Conservation (phyloP, 92 coral and sea anemone species). For the Meandrina meandrites region DNA sequence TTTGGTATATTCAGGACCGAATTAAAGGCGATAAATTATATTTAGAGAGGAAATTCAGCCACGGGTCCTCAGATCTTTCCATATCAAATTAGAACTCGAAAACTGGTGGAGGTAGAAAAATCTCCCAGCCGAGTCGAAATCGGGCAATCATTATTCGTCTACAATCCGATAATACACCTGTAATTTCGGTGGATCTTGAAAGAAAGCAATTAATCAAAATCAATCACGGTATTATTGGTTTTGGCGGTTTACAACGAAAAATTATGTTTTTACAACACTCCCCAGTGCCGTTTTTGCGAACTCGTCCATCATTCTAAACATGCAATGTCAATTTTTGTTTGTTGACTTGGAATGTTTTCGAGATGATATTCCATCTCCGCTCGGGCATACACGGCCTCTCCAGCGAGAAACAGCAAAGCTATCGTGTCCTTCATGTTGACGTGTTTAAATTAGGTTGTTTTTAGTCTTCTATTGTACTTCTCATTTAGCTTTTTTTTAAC, state of each 20-base stretch:
- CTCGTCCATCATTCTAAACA: not conserved
- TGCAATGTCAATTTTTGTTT: not conserved
- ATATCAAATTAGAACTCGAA: too few species aligned
- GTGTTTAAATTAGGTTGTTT: not conserved
- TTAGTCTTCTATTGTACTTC: not conserved
- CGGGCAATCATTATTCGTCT: too few species aligned
- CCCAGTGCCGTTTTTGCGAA: not conserved
- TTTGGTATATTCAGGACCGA: too few species aligned
- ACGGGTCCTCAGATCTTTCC: too few species aligned
- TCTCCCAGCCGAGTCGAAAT: not conserved
- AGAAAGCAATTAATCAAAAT: not conserved
- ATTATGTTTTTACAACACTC: not conserved
- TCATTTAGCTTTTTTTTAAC: not conserved
- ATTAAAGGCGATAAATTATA: too few species aligned
- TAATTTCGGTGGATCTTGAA: not conserved
- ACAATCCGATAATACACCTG: not conserved
- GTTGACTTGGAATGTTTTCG: not conserved
- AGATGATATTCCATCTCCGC: conserved; percentile 29
- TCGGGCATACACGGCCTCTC: not conserved
- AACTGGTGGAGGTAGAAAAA: too few species aligned
- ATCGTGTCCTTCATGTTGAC: conserved; percentile 21
- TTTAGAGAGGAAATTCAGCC: not conserved
- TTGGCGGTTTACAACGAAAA: not conserved
- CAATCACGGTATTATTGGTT: not conserved
- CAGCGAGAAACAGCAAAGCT: conserved; percentile 26